Conservation (phyloP, 37 sponge, comb jelly and placozoan genomes). For the Agelas oroides region DNA sequence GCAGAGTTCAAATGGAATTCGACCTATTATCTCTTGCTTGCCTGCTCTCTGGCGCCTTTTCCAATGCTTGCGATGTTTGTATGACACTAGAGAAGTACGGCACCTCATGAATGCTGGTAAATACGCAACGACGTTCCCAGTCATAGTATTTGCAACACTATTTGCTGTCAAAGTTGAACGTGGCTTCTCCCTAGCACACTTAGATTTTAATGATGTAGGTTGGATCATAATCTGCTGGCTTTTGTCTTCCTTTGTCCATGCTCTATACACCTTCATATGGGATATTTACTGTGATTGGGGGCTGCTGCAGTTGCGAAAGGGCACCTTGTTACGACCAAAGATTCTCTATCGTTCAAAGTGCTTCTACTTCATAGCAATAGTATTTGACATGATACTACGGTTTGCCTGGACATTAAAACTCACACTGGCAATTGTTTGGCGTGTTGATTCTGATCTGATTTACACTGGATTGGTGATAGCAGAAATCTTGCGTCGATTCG, state of each 20-base stretch:
- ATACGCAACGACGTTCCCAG: slow-evolving; percentile 89
- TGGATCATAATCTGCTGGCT: slow-evolving; percentile 69
- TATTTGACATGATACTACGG: slow-evolving; percentile 79
- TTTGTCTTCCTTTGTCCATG: slow-evolving; percentile 55
- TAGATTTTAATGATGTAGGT: slow-evolving; percentile 10
- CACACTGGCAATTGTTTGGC: slow-evolving; percentile 78
- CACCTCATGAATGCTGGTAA: slow-evolving; percentile 95
- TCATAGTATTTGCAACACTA: slow-evolving; percentile 79
- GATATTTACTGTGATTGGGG: slow-evolving; percentile 98
- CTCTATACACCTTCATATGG: slow-evolving; percentile 93
- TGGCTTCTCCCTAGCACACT: not conserved
- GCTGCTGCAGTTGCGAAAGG: slow-evolving; percentile 45
- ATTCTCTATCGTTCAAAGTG: slow-evolving; percentile 63
- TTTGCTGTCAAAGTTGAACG: slow-evolving; percentile 18
- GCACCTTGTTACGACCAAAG: slow-evolving; percentile 53
- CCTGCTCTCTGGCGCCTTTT: slow-evolving; percentile 93
- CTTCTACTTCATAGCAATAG: slow-evolving; percentile 82
- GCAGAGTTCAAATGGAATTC: slow-evolving; percentile 58
- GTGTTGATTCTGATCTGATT: slow-evolving; percentile 78
- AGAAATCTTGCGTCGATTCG: slow-evolving; percentile 82
- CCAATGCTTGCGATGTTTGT: slow-evolving; percentile 90
- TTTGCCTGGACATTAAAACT: slow-evolving; percentile 89
- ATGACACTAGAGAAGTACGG: slow-evolving; percentile 67
- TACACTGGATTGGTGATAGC: slow-evolving; percentile 66
- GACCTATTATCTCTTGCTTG: slow-evolving; percentile 85